Evolutionary conservation across 2,888 invertebrate genomes (phyloP), one percentile per base, ranked within the genome.

Genomic region (Escarpia spicata): DNA sequence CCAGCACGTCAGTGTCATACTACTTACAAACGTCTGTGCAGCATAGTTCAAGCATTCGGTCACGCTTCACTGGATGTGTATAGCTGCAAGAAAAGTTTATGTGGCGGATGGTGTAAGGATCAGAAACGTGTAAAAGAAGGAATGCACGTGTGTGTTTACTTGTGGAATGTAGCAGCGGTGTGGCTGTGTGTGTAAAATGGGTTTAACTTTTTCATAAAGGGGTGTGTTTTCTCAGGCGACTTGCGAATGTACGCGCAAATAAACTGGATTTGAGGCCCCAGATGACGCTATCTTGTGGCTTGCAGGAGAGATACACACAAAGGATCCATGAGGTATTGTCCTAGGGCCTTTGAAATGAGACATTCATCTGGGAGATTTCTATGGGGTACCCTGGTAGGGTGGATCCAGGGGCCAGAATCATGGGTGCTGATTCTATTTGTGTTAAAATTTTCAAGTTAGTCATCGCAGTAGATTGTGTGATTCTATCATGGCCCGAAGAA

Each of bases 291-390:
- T 75, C 19, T 75, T 75, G 75, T 75, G 26, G 19, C 75, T 75
- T 2, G 26, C 19, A 26, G 6, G 3, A 75, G 75, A 26, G 75
- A 75, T 75, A 15, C 6, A 75, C n/a, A 75, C 75, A 75, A 75
- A 19, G 19, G 75, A 75, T 3, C n/a, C 6, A 26, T n/a, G 75
- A 26, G 26, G 75, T 26, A n/a, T 75, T 75, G 75, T 75, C 26
- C 75, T 75, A 26, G 75, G n/a, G 75, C 52, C 75, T 75, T 75
- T 75, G 75, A 75, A 75, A 75, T 75, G 75, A 75, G 75, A 75
- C 26, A 75, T 75, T 75, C 26, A 75, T 26, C 75, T 26, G 75
- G 75, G n/a, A 19, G 26, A 26, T 75, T 75, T 75, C 75, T 75
- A 75, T 75, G 75, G 75, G 26, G n/a, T 75, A 6, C 75, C 75